Evolutionary conservation across 2,888 invertebrate genomes (phyloP).

Genomic region (Gisinianus flammeolus): DNA sequence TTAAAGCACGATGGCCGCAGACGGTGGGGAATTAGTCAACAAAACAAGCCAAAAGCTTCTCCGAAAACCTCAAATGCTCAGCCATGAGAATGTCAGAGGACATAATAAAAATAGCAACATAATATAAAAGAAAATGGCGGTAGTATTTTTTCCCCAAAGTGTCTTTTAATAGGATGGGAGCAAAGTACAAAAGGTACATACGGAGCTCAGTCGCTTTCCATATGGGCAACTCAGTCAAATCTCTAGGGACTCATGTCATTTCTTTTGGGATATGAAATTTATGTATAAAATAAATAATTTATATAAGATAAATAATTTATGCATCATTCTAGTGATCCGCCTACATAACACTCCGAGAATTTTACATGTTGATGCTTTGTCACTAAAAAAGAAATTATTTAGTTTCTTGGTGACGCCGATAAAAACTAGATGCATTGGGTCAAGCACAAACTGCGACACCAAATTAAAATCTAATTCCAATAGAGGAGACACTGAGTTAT

Average conservation of each 20-base stretch:
- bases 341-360: neutral
- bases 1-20: neutral
- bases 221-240: neutral
- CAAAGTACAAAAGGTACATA: slow-evolving; percentile 25
- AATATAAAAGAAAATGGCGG: neutral
- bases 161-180: neutral
- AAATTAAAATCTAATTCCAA: slow-evolving; percentile 43
- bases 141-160: neutral
- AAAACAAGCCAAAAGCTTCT: neutral
- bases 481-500: slow-evolving; percentile 48
- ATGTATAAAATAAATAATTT: no score
- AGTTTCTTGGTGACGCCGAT: slow-evolving; percentile 48
- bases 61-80: neutral
- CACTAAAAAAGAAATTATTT: neutral
- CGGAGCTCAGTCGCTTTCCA: slow-evolving; percentile 33
- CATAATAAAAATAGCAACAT: neutral
- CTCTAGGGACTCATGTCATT: neutral
- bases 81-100: neutral
- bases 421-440: slow-evolving; percentile 51
- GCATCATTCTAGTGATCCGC: no score
- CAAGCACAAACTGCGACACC: slow-evolving; percentile 47
- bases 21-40: neutral
- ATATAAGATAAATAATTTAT: no score
- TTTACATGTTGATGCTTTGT: neutral
- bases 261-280: slow-evolving; percentile 5